A percentile compares a stretch with the other conserved stretches of the same genome.
Evolutionary conservation across 2,797 vertebrate species (phyloP).

Genomic region (Thalassophryne amazonica): DNA sequence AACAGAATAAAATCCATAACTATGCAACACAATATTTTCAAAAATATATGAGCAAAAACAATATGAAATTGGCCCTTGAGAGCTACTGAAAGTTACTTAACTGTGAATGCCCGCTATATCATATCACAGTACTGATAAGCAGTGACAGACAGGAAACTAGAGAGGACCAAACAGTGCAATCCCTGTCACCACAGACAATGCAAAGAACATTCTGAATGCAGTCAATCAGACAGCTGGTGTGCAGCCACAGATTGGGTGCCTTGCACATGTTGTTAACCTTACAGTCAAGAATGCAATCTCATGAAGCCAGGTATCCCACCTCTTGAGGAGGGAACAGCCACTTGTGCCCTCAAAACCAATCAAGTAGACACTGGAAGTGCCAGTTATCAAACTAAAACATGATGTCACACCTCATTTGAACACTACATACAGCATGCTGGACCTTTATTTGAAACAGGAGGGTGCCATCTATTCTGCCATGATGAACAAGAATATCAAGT

Average conservation of each 20-base stretch:
- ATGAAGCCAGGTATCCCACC: neutral
- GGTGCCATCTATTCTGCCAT: slow-evolving; percentile 11
- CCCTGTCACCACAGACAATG: slow-evolving; percentile 1
- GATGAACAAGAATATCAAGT: slow-evolving; percentile 16
- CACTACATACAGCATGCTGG: slow-evolving; percentile 9
- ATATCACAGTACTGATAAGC: too few relatives aligned
- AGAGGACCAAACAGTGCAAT: neutral
- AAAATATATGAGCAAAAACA: too few relatives aligned
- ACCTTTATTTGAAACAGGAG: slow-evolving; percentile 6
- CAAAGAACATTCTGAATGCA: slow-evolving; percentile 12
- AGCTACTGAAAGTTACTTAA: too few relatives aligned
- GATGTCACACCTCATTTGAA: slow-evolving; percentile 13
- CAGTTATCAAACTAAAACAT: too few relatives aligned
- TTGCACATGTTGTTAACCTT: slow-evolving; percentile 4
- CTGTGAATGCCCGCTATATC: too few relatives aligned
- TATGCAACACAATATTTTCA: too few relatives aligned
- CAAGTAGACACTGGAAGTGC: too few relatives aligned
- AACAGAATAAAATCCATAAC: too few relatives aligned
- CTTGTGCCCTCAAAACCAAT: too few relatives aligned
- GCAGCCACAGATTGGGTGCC: too few relatives aligned
- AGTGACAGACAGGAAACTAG: slow-evolving; percentile 1
- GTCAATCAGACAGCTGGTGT: slow-evolving; percentile 5
- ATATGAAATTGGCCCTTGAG: too few relatives aligned
- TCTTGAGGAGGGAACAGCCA: slow-evolving; percentile 4
- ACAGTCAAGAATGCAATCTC: slow-evolving; percentile 10